These are phyloP conservation scores for Chauna torquata DNA, from an alignment of 2,113 vertebrate genomes.

Conservation along the genomic window DNA sequence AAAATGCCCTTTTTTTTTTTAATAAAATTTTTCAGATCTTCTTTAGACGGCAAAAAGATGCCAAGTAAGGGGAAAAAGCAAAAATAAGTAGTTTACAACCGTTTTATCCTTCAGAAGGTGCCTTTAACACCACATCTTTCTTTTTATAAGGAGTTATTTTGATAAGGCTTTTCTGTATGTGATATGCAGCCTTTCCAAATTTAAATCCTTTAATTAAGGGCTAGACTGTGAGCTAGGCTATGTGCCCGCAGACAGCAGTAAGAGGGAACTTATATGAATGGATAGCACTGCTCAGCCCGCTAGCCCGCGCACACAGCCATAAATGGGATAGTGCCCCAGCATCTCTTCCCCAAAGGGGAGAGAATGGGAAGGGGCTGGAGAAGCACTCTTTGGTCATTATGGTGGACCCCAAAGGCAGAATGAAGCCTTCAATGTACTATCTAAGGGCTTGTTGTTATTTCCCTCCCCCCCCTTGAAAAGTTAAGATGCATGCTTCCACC, in stretches of 20 bases:
- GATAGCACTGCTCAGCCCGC: background rate
- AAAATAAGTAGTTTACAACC: background rate
- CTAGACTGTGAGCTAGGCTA: background rate
- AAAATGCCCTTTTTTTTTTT: background rate
- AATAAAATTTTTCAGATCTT: background rate
- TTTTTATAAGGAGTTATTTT: background rate
- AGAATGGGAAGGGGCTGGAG: background rate
- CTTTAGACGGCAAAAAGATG: background rate
- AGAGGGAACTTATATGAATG: background rate
- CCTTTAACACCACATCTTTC: background rate
- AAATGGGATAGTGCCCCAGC: background rate
- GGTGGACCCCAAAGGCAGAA: background rate
- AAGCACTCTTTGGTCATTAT: background rate
- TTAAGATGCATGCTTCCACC: background rate
- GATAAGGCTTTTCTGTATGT: background rate
- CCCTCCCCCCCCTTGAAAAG: background rate
- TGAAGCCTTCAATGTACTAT: background rate
- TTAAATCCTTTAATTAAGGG: background rate
- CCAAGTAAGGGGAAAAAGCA: background rate
- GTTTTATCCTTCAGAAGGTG: background rate
- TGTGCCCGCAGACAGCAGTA: background rate
- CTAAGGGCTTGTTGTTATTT: background rate
- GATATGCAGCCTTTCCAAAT: background rate
- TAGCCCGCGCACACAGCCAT: fast-evolving
- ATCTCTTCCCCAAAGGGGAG: background rate